Base-by-base conservation (phyloP, 2,888 invertebrate species). In the Drepana falcataria region DNA sequence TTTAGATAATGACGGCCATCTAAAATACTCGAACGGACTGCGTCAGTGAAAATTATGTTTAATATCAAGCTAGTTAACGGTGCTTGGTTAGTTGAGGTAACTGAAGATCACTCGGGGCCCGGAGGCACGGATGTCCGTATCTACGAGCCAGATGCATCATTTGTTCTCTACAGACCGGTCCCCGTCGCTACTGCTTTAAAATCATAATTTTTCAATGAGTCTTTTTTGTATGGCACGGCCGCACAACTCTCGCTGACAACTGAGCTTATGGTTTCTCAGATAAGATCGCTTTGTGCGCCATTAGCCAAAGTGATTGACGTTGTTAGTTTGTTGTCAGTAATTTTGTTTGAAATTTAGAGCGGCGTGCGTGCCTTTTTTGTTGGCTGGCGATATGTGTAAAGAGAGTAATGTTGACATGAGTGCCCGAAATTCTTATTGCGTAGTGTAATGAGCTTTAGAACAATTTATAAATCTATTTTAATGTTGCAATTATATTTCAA, bases 231-330 rank as follows among this genome's bases (percentile, higher is more conserved):
- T 61, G 57, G 62, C 53, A 60, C 70, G 57, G 51, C 51, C 51
- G 51, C 51, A 66, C 74, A 66, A 71, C 74, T 71, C 73, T 71
- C 74, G 85, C 89, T 88, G 90, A 90, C 90, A 89, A 86, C 85
- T 73, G 72, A 75, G 86, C 85, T 85, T 85, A 87, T 83, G 83
- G 80, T 66, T 70, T 67, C 59, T 53, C 55, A 69, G 89, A 89
- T 89, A 89, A 81, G 68, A 90, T 89, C 91, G 67, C 71, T 72
- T 75, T 79, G 82, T 79, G 75, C 73, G 71, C 90, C 86, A 91
- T 90, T 90, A 90, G 88, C 86, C 76, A 83, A 82, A 83, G 80
- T 89, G 90, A 91, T 89, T 87, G 91, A 90, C 91, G 87, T 83
- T 76, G 83, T 81, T 83, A 78, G 85, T 85, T 81, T 85, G 84